These are phyloP conservation scores for Catonia carolina DNA, from an alignment of 2,888 invertebrate species.

Conservation along the genomic window DNA sequence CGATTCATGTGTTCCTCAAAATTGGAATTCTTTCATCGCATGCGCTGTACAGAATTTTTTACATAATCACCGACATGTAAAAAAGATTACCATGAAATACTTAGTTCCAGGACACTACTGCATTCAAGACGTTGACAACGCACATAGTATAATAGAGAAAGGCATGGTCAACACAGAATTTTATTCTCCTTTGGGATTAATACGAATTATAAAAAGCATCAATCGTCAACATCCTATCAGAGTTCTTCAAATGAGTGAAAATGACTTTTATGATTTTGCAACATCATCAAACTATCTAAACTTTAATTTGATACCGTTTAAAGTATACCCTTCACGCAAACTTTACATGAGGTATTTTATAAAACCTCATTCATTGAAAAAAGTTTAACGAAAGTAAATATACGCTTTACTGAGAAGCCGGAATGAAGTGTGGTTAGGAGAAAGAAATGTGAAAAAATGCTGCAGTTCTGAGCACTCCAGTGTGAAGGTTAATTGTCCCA, in stretches of 20 bases:
- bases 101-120: constrained; percentile 19
- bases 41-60: constrained; percentile 11
- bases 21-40: constrained; percentile 13
- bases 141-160: constrained; percentile 17
- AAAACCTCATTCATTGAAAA: not conserved
- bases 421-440: too few relatives aligned
- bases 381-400: not conserved
- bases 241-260: constrained; percentile 14
- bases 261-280: constrained; percentile 12
- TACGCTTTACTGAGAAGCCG: not conserved
- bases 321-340: constrained; percentile 6
- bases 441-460: not conserved
- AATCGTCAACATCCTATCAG: not conserved
- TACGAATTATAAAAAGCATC: constrained; percentile 13
- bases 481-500: constrained; percentile 9
- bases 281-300: constrained; percentile 1
- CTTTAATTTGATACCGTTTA: constrained; percentile 11
- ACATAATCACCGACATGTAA: not conserved
- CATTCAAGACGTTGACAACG: too few relatives aligned
- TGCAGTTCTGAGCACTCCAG: too few relatives aligned
- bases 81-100: constrained; percentile 12
- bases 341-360: constrained; percentile 6
- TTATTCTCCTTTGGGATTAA: constrained; percentile 14
- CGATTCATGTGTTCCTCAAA: too few relatives aligned
- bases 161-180: constrained; percentile 1